Conservation (phyloP, 2,888 invertebrate genomes). For the Poecilus cupreus region DNA sequence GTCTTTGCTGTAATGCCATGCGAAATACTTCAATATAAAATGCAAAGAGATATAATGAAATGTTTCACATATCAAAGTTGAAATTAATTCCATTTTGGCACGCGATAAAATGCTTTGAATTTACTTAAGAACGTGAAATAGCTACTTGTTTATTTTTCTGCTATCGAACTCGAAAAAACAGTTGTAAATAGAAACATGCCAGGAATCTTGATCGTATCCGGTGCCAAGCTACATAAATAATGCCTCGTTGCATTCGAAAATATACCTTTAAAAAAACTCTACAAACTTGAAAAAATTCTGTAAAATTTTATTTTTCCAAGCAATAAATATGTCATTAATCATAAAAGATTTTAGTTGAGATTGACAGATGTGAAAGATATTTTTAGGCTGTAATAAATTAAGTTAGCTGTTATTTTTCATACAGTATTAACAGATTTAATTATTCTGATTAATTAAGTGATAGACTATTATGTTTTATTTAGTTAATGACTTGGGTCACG, state of each 20-base stretch:
- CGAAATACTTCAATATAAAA: conserved; percentile 43
- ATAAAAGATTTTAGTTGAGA: not conserved
- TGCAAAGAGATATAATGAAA: conserved; percentile 43
- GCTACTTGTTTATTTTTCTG: conserved; percentile 39
- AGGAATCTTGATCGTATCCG: not conserved
- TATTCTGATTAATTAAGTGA: conserved; percentile 32
- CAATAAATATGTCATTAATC: not conserved
- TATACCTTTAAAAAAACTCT: not conserved
- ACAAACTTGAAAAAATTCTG: not conserved
- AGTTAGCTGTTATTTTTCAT: conserved; percentile 14
- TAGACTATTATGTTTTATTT: not conserved
- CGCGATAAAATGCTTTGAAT: conserved; percentile 54
- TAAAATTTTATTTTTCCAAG: not conserved
- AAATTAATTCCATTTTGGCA: conserved; percentile 42
- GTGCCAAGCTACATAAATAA: not conserved
- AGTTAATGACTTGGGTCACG: conserved; percentile 16
- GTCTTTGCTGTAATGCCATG: not conserved
- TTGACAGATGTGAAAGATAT: not conserved
- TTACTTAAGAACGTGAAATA: conserved; percentile 44
- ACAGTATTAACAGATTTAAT: not conserved
- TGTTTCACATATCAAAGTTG: conserved; percentile 47
- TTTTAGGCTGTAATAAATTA: conserved; percentile 23
- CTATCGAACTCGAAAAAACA: conserved; percentile 7
- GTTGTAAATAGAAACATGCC: conserved; percentile 1
- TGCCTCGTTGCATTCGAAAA: not conserved